Evolutionary conservation across 2,888 invertebrate species (phyloP), one percentile per base, ranked within the genome.

Genomic region (Tubiluchus corallicola): DNA sequence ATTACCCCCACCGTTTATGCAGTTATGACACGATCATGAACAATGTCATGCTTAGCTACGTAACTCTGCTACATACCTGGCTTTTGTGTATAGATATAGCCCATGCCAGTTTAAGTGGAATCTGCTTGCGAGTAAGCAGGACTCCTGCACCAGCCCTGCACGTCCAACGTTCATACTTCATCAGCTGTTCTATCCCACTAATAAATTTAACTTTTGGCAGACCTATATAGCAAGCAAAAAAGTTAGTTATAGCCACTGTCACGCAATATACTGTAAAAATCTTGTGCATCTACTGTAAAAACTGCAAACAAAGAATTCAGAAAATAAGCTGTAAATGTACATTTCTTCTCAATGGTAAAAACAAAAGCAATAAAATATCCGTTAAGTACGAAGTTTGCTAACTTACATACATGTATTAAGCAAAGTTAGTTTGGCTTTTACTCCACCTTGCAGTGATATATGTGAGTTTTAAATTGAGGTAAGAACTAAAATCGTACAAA

Each of bases 81-180:
- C 87, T 87, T 66, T 94, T 94, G 62, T 94, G 94, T 55, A 94
- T 92, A 2, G 92, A 92, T 65, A 94, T 90, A 1, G 92, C 92
- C 92, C 92, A 94, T 15, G 92, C 92, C 16, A 94, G 68, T 58
- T 83, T 83, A 1, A 94, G 66, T 0, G 94, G 92, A 3, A 94
- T 67, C 64, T 88, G 87, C 53, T 67, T 69, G 18, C 79, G 61
- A 2, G 65, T 61, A n/a, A 74, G 49, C 4, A 67, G 53, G 9
- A 55, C 58, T 3, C 74, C 74, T 20, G 66, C 63, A 21, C 57
- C 54, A 5, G 76, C 75, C 62, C 76, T 81, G 1, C 88, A 73
- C 44, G 72, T 72, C 83, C 85, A 92, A 48, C 79, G 74, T 58
- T 87, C 84, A 46, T 74, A 71, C 55, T 75, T 76, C 2, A 83